Evolutionary conservation across 2,888 invertebrate species (phyloP).

Genomic region (Andrena bicolor): DNA sequence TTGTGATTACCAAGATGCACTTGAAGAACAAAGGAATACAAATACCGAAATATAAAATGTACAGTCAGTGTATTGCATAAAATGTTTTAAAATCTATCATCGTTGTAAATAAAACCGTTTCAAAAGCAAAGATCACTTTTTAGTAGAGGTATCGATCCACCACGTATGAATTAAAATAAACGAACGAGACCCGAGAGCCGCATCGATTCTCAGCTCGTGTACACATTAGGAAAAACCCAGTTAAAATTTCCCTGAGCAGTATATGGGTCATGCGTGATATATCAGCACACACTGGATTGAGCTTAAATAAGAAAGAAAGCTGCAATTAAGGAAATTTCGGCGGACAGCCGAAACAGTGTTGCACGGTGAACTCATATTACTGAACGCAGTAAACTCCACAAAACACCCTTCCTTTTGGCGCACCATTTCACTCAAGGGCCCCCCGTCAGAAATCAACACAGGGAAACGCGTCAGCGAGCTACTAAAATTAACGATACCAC

Average conservation of each 20-base stretch:
- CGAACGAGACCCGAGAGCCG: no score
- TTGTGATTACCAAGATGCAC: no score
- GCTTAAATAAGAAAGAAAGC: neutral
- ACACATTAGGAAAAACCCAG: neutral
- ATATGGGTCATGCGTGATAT: no score
- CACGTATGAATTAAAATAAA: no score
- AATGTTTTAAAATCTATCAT: no score
- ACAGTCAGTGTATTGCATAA: no score
- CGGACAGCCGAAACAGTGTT: neutral
- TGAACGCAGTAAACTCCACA: neutral
- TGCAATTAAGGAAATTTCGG: neutral
- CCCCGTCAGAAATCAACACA: constrained; percentile 23
- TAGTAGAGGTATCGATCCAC: no score
- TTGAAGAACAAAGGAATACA: no score
- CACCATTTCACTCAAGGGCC: neutral
- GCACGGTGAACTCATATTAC: neutral
- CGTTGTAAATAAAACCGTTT: neutral
- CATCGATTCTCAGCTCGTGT: neutral
- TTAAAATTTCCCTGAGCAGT: no score
- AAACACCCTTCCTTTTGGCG: neutral
- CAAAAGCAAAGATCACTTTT: neutral
- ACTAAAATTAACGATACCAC: constrained; percentile 32
- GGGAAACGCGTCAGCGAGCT: neutral
- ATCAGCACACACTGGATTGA: neutral
- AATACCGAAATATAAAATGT: no score